These are phyloP conservation scores for Potamarius usumacintae DNA, from an alignment of 2,113 vertebrate species.

Conservation along the genomic window DNA sequence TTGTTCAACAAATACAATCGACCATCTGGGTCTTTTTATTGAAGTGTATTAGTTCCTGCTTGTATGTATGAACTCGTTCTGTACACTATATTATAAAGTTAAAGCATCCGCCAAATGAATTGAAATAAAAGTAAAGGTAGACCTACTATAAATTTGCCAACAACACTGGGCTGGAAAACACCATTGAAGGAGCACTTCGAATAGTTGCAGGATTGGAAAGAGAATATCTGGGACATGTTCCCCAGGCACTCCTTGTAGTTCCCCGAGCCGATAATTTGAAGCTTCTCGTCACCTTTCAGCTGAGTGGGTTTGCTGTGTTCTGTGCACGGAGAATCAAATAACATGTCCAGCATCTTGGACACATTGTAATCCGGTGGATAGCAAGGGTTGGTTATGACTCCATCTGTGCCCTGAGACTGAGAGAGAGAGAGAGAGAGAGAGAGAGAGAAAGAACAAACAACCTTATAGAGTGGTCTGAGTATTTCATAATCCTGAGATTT, in stretches of 20 bases:
- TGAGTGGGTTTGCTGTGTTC: slow-evolving; percentile 56
- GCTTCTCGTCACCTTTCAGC: slow-evolving; percentile 33
- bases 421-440: neutral
- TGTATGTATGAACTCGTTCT: neutral
- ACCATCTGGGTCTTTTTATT: neutral
- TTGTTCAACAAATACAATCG: neutral
- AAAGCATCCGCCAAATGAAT: neutral
- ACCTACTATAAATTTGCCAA: slow-evolving; percentile 70
- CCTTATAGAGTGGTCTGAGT: neutral
- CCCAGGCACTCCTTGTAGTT: slow-evolving; percentile 67
- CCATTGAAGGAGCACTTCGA: slow-evolving; percentile 74
- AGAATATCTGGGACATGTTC: slow-evolving; percentile 69
- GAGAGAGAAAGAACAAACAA: neutral
- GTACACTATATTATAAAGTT: neutral
- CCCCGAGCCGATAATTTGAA: slow-evolving; percentile 65
- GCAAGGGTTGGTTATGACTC: slow-evolving; percentile 67
- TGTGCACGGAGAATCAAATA: slow-evolving; percentile 73
- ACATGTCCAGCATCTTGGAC: slow-evolving; percentile 46
- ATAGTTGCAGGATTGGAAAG: slow-evolving; percentile 65
- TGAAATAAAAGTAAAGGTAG: neutral
- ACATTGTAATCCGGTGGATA: slow-evolving; percentile 61
- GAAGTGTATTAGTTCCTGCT: neutral
- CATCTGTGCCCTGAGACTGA: slow-evolving; percentile 63
- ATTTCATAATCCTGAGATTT: neutral
- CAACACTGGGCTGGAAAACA: slow-evolving; percentile 74